Evolutionary conservation across 2,113 vertebrate species (phyloP).

Genomic region (Gallinago jamesoni): DNA sequence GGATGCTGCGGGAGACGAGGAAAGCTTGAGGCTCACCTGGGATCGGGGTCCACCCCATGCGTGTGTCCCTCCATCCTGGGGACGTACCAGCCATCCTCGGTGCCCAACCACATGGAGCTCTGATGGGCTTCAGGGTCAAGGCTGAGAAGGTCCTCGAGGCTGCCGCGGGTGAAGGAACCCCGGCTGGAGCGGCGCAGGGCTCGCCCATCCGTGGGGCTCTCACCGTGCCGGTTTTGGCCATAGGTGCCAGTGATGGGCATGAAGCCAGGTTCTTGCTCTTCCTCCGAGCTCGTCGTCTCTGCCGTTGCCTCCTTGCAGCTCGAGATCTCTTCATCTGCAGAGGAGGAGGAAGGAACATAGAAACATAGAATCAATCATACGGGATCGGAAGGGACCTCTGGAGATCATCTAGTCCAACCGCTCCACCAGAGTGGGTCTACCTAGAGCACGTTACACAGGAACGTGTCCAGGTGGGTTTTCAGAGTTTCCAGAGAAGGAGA

Average conservation of each 20-base stretch:
- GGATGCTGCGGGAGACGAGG: conserved; percentile 80
- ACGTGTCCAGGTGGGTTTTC: too few relatives aligned
- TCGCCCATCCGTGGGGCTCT: conserved; percentile 88
- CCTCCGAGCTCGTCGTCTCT: conserved; percentile 96
- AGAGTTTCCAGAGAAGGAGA: too few relatives aligned
- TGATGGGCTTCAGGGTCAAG: conserved; percentile 94
- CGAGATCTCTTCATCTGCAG: conserved; percentile 87
- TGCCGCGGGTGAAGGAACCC: conserved; percentile 92
- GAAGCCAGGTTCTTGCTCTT: conserved; percentile 89
- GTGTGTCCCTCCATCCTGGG: neutral
- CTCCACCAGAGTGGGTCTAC: too few relatives aligned
- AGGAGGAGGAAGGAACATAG: neutral
- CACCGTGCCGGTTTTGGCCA: conserved; percentile 71
- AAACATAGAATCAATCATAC: too few relatives aligned
- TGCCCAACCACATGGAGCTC: conserved; percentile 98
- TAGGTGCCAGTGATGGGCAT: conserved; percentile 77
- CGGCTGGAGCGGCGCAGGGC: conserved; percentile 92
- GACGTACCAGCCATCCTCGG: conserved; percentile 93
- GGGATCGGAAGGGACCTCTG: too few relatives aligned
- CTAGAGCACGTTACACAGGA: too few relatives aligned
- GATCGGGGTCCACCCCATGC: rapidly evolving
- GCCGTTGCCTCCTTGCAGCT: conserved; percentile 89
- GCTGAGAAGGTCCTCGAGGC: conserved; percentile 94
- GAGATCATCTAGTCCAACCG: too few relatives aligned
- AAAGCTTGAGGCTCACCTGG: neutral